A percentile compares a stretch with the other conserved stretches of the same genome.
phyloP scores from a whole-genome alignment of 2,797 vertebrate species.

The Acanthornis magna region DNA sequence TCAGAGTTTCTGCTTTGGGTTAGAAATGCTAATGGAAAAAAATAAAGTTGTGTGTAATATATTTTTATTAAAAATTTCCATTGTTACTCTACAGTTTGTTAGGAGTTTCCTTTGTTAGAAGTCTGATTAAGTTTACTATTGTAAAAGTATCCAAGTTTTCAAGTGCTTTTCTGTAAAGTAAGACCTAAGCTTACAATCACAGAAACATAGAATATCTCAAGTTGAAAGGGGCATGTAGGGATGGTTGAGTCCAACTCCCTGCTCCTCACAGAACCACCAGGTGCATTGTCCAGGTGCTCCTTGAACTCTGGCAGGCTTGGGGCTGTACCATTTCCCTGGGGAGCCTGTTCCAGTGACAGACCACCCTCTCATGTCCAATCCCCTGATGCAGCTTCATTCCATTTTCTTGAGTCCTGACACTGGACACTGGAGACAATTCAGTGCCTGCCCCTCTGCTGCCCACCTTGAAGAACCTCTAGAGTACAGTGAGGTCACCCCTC shows the following conservation, averaged over 20 bases:
- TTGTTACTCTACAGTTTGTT: slow-evolving; percentile 35
- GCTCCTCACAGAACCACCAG: not conserved
- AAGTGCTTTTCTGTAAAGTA: not conserved
- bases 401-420: not conserved
- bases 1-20: slow-evolving; percentile 17
- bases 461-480: not conserved
- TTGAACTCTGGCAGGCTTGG: not conserved
- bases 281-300: not conserved
- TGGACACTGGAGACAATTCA: not conserved
- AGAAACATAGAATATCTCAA: not conserved
- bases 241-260: not conserved
- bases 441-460: not conserved
- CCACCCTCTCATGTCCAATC: not conserved
- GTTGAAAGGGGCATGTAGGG: not conserved
- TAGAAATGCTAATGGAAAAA: slow-evolving; percentile 12
- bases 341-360: not conserved
- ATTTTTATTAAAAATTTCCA: slow-evolving; percentile 17
- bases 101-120: slow-evolving; percentile 36
- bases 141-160: not conserved
- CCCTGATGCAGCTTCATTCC: not conserved
- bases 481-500: not conserved
- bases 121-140: not conserved
- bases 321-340: not conserved
- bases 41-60: slow-evolving; percentile 4
- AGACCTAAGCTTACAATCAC: not conserved